These are phyloP conservation scores for Rhinichthys klamathensis DNA, from an alignment of 2,113 vertebrate genomes.

Conservation along the genomic window DNA sequence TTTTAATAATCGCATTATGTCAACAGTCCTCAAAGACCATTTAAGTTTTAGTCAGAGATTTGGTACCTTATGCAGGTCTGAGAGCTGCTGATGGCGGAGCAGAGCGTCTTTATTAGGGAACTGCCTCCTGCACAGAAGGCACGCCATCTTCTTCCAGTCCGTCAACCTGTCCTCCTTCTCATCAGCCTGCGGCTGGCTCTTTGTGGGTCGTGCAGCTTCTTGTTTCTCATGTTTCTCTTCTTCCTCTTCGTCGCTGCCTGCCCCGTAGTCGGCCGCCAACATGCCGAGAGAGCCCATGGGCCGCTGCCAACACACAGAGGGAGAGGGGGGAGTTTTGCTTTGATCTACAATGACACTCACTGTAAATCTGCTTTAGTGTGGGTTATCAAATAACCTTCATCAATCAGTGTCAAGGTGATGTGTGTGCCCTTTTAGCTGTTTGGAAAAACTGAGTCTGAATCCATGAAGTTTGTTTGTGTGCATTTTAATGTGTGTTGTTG, in stretches of 20 bases:
- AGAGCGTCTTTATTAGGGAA: constrained; percentile 95
- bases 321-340: background rate
- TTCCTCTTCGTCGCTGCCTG: constrained; percentile 94
- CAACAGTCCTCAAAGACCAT: constrained; percentile 8
- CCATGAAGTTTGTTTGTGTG: background rate
- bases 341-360: constrained; percentile 18
- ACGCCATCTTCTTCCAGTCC: constrained; percentile 98
- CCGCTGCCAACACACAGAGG: constrained; percentile 74
- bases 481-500: background rate
- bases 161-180: constrained; percentile 88
- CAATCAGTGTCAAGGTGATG: constrained; percentile 29
- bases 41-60: background rate
- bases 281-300: constrained; percentile 91
- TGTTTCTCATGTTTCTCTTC: constrained; percentile 90
- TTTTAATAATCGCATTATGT: background rate
- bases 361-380: constrained; percentile 40
- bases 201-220: constrained; percentile 72
- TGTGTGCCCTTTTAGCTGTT: background rate
- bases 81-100: constrained; percentile 95
- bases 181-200: constrained; percentile 76
- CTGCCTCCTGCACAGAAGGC: constrained; percentile 93
- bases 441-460: constrained; percentile 29
- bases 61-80: constrained; percentile 93
- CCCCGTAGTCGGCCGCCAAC: constrained; percentile 91
- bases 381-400: constrained; percentile 30